phyloP scores from a whole-genome alignment of 2,113 vertebrate species.

The Gadus macrocephalus region DNA sequence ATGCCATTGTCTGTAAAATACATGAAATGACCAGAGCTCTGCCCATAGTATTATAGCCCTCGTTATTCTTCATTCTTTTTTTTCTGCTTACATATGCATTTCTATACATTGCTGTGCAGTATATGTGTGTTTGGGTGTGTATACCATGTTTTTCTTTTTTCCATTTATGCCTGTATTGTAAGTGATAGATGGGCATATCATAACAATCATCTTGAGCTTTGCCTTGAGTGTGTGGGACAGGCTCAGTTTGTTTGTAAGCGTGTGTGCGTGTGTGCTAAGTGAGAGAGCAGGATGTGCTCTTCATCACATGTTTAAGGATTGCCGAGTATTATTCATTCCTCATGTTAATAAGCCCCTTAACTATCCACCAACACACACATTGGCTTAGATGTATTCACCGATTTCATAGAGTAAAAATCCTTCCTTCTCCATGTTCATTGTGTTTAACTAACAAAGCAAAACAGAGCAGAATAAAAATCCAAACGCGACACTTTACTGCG shows the following conservation, averaged over 20 bases:
- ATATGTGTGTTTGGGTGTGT: constrained; percentile 1
- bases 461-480: constrained; percentile 7
- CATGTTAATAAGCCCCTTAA: too few species aligned
- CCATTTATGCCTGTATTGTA: too few species aligned
- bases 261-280: constrained; percentile 1
- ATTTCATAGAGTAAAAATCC: too few species aligned
- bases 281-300: constrained; percentile 9
- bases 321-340: constrained; percentile 6
- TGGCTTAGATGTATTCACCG: too few species aligned
- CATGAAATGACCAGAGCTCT: constrained; percentile 10
- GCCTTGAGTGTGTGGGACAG: constrained; percentile 5
- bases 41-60: constrained; percentile 1
- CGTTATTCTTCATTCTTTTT: too few species aligned
- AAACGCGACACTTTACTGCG: too few species aligned
- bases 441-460: constrained; percentile 27
- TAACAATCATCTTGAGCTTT: too few species aligned
- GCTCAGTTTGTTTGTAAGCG: constrained; percentile 8
- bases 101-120: background rate
- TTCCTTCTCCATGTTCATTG: too few species aligned
- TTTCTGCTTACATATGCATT: constrained; percentile 2
- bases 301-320: constrained; percentile 40
- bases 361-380: too few species aligned
- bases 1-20: constrained; percentile 23
- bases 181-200: too few species aligned
- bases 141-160: background rate